Evolutionary conservation across 2,888 invertebrate species (phyloP), one percentile per base, ranked within the genome.

Genomic region (Acrobasis repandana): DNA sequence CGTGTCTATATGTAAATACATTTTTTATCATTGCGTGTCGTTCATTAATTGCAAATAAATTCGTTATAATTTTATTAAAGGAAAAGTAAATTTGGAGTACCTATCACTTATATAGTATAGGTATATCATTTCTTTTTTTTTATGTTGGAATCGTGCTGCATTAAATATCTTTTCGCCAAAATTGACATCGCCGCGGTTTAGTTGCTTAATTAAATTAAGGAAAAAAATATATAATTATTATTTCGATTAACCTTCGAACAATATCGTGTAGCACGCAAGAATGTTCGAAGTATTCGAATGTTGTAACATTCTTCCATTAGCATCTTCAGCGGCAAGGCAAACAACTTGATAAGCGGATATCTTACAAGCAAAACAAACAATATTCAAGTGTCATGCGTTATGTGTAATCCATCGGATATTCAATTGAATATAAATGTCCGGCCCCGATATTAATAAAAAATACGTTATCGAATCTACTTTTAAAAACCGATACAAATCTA

Each of bases 271-370:
- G n/a, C 9, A 46, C 20, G 59, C 50, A 33, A 34, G 33, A 51
- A 43, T 36, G 43, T 43, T 38, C 11, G 9, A 28, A 47, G 46
- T n/a, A 48, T 47, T 51, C 18, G 46, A 52, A 61, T 70, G 60
- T 70, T 59, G 67, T 62, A 66, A 72, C 61, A 64, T 69, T 69
- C 62, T 61, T 66, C 67, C 61, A 69, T 70, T 73, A 67, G 65
- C 71, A 68, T 72, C 58, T 58, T 61, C 65, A 70, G 48, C 20
- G 16, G 47, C 69, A 65, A 74, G 71, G 70, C 69, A 69, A 76
- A 70, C 67, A 66, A 67, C 62, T 61, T 58, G 15, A 48, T 47
- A 47, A 52, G 28, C 57, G 48, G 16, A 58, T 58, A 58, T 58
- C 57, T 46, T 10, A 16, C 33, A 61, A 60, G 11, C 28, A 43